Evolutionary conservation across 2,888 invertebrate species (phyloP), one percentile per base, ranked within the genome.

Genomic region (Agrochola lychnidis): DNA sequence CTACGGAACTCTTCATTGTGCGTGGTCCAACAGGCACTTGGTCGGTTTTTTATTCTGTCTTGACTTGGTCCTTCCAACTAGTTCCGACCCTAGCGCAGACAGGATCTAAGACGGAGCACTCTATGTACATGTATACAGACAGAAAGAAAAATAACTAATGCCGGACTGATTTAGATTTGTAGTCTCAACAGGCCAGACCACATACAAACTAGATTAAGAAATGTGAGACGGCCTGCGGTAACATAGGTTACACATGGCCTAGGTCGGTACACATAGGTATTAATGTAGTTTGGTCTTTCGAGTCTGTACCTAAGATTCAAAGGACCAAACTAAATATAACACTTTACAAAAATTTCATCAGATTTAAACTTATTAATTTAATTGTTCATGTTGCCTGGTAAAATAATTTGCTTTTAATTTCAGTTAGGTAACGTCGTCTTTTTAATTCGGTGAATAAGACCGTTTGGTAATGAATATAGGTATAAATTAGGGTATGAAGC

Each of bases 171-270:
- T 66, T 19, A 51, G 22, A 53, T 45, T n/a, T 19, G 40, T 42
- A 51, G 36, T 59, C n/a, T 25, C n/a, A 77, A 42, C 16, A 71
- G 40, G n/a, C 19, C 16, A 48, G n/a, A 48, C 48, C 30, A 42
- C 62, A 51, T 45, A 67, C 9, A 36, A 63, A 53, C 62, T 71
- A 57, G 56, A 79, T 63, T 71, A 57, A 48, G 56, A 72, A 56
- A 78, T 72, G 42, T 79, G 42, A 78, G 73, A 79, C 25, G 40
- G 56, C 4, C 1, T 79, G 40, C 30, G 63, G 48, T 51, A 16
- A 19, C 51, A 42, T 53, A 45, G 16, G 12, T 56, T 30, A 53
- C 12, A 61, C 25, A 40, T 30, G n/a, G 3, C 16, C 9, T 30
- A 40, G 59, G 25, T 40, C 40, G 22, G 30, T 22, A 48, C 7